phyloP scores from a whole-genome alignment of 1,140 invertebrate species.

The Drosophila auraria region DNA sequence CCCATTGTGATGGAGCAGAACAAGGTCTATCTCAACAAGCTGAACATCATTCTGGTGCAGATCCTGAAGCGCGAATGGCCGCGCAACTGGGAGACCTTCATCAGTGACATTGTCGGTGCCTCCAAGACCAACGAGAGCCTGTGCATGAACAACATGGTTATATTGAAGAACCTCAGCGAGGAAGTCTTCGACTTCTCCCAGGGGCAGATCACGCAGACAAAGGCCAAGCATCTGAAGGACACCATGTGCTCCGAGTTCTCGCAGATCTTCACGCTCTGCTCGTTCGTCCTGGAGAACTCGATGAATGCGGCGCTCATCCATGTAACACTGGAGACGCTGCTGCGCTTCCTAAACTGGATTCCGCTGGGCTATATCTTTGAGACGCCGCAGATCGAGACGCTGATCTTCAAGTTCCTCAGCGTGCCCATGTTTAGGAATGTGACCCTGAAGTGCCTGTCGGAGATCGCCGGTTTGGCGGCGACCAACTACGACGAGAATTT shows the following conservation, averaged over 20 bases:
- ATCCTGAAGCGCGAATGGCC: conserved; percentile 99
- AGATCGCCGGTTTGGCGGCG: conserved; percentile 96
- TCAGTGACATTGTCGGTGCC: conserved; percentile 99
- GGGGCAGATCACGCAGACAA: conserved; percentile 99
- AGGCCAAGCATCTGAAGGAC: conserved; percentile 99
- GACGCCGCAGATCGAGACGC: conserved; percentile 97
- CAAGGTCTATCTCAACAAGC: conserved; percentile 98
- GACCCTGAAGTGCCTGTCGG: conserved; percentile 98
- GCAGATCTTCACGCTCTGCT: conserved; percentile 98
- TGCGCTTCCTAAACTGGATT: conserved; percentile 99
- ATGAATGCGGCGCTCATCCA: conserved; percentile 97
- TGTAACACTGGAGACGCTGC: conserved; percentile 97
- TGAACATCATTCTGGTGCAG: conserved; percentile 99
- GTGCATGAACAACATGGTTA: conserved; percentile 99
- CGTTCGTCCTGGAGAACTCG: conserved; percentile 99
- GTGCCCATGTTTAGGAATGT: conserved; percentile 99
- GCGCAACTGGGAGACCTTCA: conserved; percentile 99
- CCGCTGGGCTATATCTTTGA: conserved; percentile 99
- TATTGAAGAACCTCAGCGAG: conserved; percentile 98
- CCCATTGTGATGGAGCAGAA: conserved; percentile 94
- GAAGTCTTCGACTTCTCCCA: conserved; percentile 99
- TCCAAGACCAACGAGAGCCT: conserved; percentile 99
- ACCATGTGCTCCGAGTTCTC: conserved; percentile 99
- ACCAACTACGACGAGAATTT: conserved; percentile 97
- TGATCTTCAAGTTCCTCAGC: conserved; percentile 98